A percentile compares a stretch with the other conserved stretches of the same genome.
phyloP scores from a whole-genome alignment of 2,888 invertebrate genomes.

The Cheilosia variabilis region DNA sequence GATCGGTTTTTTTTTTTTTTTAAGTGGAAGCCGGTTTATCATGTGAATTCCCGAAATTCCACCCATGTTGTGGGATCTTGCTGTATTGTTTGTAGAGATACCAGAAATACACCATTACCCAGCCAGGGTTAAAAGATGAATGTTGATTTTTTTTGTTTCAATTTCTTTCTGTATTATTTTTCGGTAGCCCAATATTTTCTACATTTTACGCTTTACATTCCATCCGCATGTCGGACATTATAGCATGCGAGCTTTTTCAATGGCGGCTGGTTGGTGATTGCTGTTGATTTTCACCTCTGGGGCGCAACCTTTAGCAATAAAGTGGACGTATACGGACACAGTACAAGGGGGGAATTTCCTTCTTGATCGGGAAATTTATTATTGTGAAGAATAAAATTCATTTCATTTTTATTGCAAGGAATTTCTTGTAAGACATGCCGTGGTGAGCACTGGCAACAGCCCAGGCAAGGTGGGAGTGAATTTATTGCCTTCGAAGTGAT shows the following conservation, averaged over 20 bases:
- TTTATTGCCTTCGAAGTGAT: constrained; percentile 22
- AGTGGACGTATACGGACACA: constrained; percentile 16
- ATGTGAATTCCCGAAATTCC: constrained; percentile 73
- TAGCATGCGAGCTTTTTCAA: constrained; percentile 7
- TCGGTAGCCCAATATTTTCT: constrained; percentile 51
- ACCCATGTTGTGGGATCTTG: constrained; percentile 64
- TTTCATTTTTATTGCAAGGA: constrained; percentile 37
- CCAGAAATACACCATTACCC: background rate
- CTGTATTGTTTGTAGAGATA: constrained; percentile 67
- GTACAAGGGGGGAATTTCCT: constrained; percentile 36
- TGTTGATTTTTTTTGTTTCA: constrained; percentile 22
- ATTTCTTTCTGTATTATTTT: constrained; percentile 18
- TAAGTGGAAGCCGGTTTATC: constrained; percentile 71
- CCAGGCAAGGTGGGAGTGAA: constrained; percentile 39
- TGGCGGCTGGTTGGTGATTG: constrained; percentile 19
- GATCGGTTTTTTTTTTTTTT: constrained; percentile 27
- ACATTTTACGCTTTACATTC: constrained; percentile 36
- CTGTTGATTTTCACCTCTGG: constrained; percentile 64
- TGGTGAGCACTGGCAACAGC: constrained; percentile 8
- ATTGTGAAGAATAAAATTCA: constrained; percentile 37
- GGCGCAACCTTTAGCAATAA: constrained; percentile 49
- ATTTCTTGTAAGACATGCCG: constrained; percentile 10
- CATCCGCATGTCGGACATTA: constrained; percentile 27
- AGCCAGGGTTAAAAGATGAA: constrained; percentile 11
- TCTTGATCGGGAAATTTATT: constrained; percentile 55